Base-by-base conservation (phyloP, 2,797 vertebrate species). In the Dendrocincla fuliginosa region DNA sequence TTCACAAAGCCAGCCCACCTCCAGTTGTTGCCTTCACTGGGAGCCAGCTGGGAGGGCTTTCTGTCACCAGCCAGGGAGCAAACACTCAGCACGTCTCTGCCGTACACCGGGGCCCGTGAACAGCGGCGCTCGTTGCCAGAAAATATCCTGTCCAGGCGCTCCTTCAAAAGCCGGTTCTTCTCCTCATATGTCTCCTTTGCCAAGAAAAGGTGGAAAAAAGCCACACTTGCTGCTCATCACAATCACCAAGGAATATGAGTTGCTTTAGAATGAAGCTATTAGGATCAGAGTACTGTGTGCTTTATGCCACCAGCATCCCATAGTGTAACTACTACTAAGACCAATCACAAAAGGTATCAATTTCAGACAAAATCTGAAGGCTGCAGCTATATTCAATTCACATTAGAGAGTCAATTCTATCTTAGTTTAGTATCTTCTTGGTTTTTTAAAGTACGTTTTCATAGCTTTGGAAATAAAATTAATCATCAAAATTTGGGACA, bases 41-140 rank as follows among this genome's bases (percentile, higher is more conserved):
- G 75, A 33, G 84, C 22, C 7, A 41, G 91, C 50, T 97, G 95
- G 10, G 95, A 87, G 4, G 74, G 20, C 64, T 24, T 89, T 4
- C 25, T 95, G 59, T 77, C 53, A n/a, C 90, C 61, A 22, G 85
- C 90, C 87, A 99, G 35, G 22, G 97, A 97, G 86, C 99, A 99
- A 2, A 97, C 75, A 13, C 97, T 97, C 63, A 99, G 90, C 87
- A 99, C 95, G 90, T 99, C 99, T 22, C 97, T 95, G 35, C 99
- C 99, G 5, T 99, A 99, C 81, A 99, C 1, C 0, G 99, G 99
- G 3, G 98, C 96, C 44, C 98, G 98, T 4, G 97, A 97, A 64
- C 99, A 99, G 47, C 98, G 99, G 2, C 98, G 98, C 80, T 99
- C 99, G 1, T 99, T 99, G 55, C 98, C 98, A 2, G 79, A 67